Evolutionary conservation across 2,888 invertebrate species (phyloP), one percentile per base, ranked within the genome.

Genomic region (Drosophila setosimentum): DNA sequence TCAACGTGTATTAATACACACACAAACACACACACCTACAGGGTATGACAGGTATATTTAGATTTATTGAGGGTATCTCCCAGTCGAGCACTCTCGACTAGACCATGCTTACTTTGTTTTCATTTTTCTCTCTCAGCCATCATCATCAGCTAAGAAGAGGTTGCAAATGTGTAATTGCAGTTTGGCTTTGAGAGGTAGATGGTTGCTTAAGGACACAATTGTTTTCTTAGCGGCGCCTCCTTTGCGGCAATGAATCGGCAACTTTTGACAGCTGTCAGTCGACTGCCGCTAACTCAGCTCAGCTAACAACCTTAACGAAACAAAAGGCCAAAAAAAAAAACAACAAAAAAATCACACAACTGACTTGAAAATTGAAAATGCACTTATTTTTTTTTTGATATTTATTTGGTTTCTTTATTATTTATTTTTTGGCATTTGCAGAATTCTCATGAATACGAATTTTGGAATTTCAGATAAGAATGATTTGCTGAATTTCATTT

Each of bases 151-250:
- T 24, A 45, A 16, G 45, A 24, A 45, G 24, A 8, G 45, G 45
- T 45, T 66, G 68, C 80, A 69, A 81, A 73, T 84, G 72, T 84
- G 85, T 87, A 85, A 87, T 89, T 85, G 85, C 82, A 82, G 82
- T 62, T 45, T 16, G 45, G 40, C 60, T 32, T 42, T 27, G 50
- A 40, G 51, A 35, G 42, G 13, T 53, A 57, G 68, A 30, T 49
- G 37, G 40, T 63, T 35, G 65, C 57, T 37, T 67, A 54, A 73
- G 87, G 77, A 80, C 73, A 77, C 73, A 85, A 84, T 87, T 81
- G 83, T 83, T 87, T 76, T 78, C 76, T 73, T 71, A 73, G 61
- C 68, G 81, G 80, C 80, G 77, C 77, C 77, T 64, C 45, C 65
- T 49, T 65, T 65, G 32, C 59, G 75, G 64, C 69, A 59, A 76